Evolutionary conservation across 2,797 vertebrate species (phyloP), one percentile per base, ranked within the genome.

Genomic region (Hemibagrus guttatus): DNA sequence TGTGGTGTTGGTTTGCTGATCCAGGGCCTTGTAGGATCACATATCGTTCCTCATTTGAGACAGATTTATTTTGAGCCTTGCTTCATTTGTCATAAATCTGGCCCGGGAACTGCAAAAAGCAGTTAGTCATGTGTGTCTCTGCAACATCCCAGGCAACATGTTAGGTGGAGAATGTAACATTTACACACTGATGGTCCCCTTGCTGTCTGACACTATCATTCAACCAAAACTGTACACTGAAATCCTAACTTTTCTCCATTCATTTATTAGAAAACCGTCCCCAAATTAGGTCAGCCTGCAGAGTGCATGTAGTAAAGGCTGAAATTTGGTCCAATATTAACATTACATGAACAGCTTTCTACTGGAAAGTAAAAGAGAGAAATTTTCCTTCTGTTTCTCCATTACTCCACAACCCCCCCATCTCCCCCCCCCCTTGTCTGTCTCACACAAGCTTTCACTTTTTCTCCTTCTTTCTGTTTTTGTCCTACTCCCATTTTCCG

Each of bases 61-160:
- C 89, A 85, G 83, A 90, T 90, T 92, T 90, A 89, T 90, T 86
- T 87, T 71, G 83, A 74, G 87, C 28, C 64, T 84, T 83, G 69
- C 85, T 80, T 90, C 74, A 90, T 87, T 89, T 66, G 82, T 71
- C 85, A 79, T 89, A 90, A 89, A 90, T 91, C 84, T 81, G 82
- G 84, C 81, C 66, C 86, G 87, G 76, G 86, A 88, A 90, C 86
- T 81, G 81, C 78, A 74, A 80, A 80, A 85, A 80, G 84, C 66
- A 75, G 83, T 89, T 86, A 81, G 35, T 63, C 78, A 81, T 81
- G 7, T 81, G 78, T 87, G 84, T 83, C 83, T 76, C 42, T 85
- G 84, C 81, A 58, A 82, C 83, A 52, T 87, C 54, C 31, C 52
- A 54, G 81, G 31, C 82, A 69, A 71, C 26, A 21, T 35, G 46